Percentiles rank a stretch among this genome's conserved stretches.
Evolutionary conservation across 2,888 invertebrate species (phyloP).

Genomic region (Electrophaes corylata): DNA sequence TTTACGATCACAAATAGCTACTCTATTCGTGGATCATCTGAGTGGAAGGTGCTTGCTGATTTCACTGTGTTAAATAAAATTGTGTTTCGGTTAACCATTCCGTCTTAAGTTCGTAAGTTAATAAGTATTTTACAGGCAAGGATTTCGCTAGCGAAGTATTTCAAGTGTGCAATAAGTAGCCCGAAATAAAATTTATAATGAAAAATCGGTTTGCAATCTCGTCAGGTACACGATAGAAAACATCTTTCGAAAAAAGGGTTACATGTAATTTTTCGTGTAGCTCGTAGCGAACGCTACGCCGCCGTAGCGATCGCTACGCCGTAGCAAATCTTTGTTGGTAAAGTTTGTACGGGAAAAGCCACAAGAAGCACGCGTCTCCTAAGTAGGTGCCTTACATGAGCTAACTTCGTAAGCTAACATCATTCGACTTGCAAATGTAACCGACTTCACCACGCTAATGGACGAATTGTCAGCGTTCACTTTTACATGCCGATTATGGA

Average conservation of each 20-base stretch:
- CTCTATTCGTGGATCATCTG: background rate
- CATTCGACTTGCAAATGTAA: conserved; percentile 21
- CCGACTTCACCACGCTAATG: background rate
- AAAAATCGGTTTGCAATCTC: too few relatives aligned
- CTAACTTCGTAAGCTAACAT: conserved; percentile 16
- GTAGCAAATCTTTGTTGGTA: background rate
- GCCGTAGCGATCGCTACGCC: conserved; percentile 1
- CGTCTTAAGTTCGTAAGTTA: too few relatives aligned
- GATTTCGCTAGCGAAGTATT: too few relatives aligned
- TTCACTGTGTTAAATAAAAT: too few relatives aligned
- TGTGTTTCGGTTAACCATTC: too few relatives aligned
- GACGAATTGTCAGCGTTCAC: background rate
- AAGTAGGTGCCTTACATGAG: conserved; percentile 8
- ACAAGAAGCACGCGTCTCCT: conserved; percentile 13
- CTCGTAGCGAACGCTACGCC: background rate
- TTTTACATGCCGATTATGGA: conserved; percentile 1
- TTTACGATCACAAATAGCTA: background rate
- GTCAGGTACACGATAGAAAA: too few relatives aligned
- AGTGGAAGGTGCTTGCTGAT: too few relatives aligned
- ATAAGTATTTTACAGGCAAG: too few relatives aligned
- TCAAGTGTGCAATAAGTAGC: too few relatives aligned
- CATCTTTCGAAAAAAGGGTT: too few relatives aligned
- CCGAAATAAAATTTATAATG: too few relatives aligned
- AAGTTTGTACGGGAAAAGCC: conserved; percentile 7
- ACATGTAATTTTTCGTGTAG: background rate